Base-by-base conservation (phyloP, 2,113 vertebrate genomes). In the Junco hyemalis region DNA sequence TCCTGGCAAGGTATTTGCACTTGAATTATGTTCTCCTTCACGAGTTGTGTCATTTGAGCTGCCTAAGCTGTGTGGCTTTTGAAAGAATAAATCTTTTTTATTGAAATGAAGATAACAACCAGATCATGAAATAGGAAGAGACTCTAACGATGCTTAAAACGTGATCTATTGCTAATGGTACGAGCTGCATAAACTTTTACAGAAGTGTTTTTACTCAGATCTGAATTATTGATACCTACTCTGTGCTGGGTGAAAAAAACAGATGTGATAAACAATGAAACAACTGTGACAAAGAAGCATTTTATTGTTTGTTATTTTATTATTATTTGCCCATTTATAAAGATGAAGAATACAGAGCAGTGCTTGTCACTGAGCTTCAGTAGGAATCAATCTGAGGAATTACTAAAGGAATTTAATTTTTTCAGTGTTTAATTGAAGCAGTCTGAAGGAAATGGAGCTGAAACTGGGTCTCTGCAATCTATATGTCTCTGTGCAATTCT, bases 141-240 rank as follows among this genome's bases (percentile, higher is more conserved):
- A 40, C 28, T 81, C 72, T 82, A 88, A 87, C 26, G 15, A 66
- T 94, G 48, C 66, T 96, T 92, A 92, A 92, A 68, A 71, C 93
- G 33, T 96, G 94, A 97, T 96, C 82, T 97, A 91, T 91, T 96
- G 77, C 24, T 86, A 53, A 64, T 77, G 35, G 47, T 38, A 97
- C 44, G 31, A 85, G 53, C 70, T 56, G 88, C 9, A 17, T 87
- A 85, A 92, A 96, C 84, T 95, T 96, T 96, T 95, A 95, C 77
- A 85, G 82, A 92, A 96, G 14, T 70, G 60, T 29, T 96, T 96
- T 96, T 91, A 82, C 45, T 81, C 78, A 91, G 82, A 91, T 57
- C 63, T 95, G 80, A 97, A 97, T 97, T 96, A 97, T 94, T 96
- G 91, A 89, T 95, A 72, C 57, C 50, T 72, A 40, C 57, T 96